Conservation (phyloP, 2,888 invertebrate genomes). For the Andrena camellia region DNA sequence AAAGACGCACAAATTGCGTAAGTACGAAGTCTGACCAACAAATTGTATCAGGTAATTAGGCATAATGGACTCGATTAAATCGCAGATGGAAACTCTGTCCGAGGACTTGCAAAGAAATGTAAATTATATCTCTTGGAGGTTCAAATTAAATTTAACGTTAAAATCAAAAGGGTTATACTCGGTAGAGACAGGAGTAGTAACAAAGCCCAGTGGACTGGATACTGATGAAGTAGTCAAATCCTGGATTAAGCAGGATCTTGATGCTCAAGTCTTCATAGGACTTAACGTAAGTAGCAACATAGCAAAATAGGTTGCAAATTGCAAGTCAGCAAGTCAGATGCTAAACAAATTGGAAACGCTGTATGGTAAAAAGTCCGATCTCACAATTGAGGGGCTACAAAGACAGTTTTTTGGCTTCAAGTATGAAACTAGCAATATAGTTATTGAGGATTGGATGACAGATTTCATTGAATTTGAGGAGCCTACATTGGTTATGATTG, state of each 20-base stretch:
- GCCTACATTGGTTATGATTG: constrained; percentile 60
- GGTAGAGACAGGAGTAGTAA: background rate
- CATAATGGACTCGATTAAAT: too few species aligned
- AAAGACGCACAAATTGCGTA: too few species aligned
- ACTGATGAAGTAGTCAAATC: background rate
- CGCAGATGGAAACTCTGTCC: background rate
- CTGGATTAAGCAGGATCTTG: background rate
- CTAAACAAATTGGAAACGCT: constrained; percentile 64
- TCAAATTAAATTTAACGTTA: background rate
- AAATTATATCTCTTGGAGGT: background rate
- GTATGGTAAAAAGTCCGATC: constrained; percentile 67
- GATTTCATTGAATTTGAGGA: constrained; percentile 59
- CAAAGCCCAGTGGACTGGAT: background rate
- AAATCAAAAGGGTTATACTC: background rate
- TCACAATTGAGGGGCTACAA: constrained; percentile 65
- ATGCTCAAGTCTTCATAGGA: constrained; percentile 8
- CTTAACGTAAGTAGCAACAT: constrained; percentile 68
- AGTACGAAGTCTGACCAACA: too few species aligned
- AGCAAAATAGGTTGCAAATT: constrained; percentile 70
- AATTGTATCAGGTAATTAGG: too few species aligned
- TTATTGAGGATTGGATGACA: constrained; percentile 66
- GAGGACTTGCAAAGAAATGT: background rate
- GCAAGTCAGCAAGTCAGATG: constrained; percentile 65
- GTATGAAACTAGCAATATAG: constrained; percentile 63
- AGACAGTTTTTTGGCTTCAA: constrained; percentile 67